Base-by-base conservation (phyloP, 2,888 invertebrate species). In the Macroteleia sp. region DNA sequence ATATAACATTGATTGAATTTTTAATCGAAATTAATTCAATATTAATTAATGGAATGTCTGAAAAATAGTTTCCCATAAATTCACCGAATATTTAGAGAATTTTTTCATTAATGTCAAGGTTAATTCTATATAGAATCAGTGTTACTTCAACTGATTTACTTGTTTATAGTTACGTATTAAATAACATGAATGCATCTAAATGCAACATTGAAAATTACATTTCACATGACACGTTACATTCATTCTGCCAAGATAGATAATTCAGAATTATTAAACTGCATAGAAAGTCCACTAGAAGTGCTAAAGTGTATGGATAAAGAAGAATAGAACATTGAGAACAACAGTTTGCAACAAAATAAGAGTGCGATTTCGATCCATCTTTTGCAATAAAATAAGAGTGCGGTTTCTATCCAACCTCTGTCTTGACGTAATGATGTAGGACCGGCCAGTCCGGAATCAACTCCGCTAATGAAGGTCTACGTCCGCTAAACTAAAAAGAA, bases 371-470 rank as follows among this genome's bases (percentile, higher is more conserved):
- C 61, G 48, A 44, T 19, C n/a, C n/a, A n/a, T n/a, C n/a, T n/a
- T n/a, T n/a, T n/a, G n/a, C n/a, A n/a, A n/a, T n/a, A n/a, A n/a
- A n/a, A n/a, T n/a, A n/a, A n/a, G n/a, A n/a, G n/a, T n/a, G n/a
- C n/a, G n/a, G 69, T 61, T 67, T 50, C 14, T 56, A 46, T 94
- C 95, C 95, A 96, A 97, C 96, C 96, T 97, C 96, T 94, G 95
- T 94, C 93, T 93, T 95, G 93, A 93, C 94, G 94, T 95, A 95
- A 93, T 95, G 95, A 92, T 96, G 96, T 92, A 97, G 95, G 92
- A 95, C 95, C 91, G 98, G 98, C 97, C 98, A 98, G 94, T 98
- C 98, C 91, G 97, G 98, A 92, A 98, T 98, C 94, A 97, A 94
- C 93, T 98, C 98, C 90, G 97, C 97, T 93, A 97, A 94, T 91